Base-by-base conservation (phyloP, 2,797 vertebrate genomes). In the Benthosema pterotum region DNA sequence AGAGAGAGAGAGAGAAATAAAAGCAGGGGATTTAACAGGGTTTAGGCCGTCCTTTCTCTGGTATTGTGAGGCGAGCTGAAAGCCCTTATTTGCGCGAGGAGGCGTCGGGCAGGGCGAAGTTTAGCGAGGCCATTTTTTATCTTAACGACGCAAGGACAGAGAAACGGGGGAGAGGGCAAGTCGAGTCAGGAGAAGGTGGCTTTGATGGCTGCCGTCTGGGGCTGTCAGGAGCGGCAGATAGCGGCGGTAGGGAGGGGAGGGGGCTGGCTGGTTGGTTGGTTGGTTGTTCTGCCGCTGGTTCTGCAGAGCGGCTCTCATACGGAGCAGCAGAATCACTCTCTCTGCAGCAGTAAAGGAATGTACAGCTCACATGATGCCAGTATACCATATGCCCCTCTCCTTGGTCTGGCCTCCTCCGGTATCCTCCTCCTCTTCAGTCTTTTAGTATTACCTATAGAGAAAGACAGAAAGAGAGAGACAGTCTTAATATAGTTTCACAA, bases 21-120 rank as follows among this genome's bases (percentile, higher is more conserved):
- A 50, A 77, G 79, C 78, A 61, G 75, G 43, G 64, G 52, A 67
- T 65, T 55, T 45, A 14, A 2, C 51, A 70, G 60, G 11, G 61
- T 77, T 80, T 82, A 72, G 77, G 76, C 81, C 76, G 72, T 75
- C 73, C 65, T 84, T 83, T 86, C 68, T 78, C 66, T 57, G 57
- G 72, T 78, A 78, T 85, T 84, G 78, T 81, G 69, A 75, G 67
- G 73, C 4, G 22, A 51, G 63, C 54, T 80, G 62, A 88, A 76
- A 78, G 76, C 70, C 71, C 71, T 83, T 87, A 88, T 89, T 88
- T 85, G 74, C 68, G 13, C 58, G 83, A 80, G 81, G 83, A 80
- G 81, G 88, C 69, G 71, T 80, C 78, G 71, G 42, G 62, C 42
- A 43, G 66, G 56, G 68, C 65, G 60, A 45, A 67, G 76, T 71